Conservation (phyloP, 2,113 vertebrate genomes). For the Noctilio leporinus region DNA sequence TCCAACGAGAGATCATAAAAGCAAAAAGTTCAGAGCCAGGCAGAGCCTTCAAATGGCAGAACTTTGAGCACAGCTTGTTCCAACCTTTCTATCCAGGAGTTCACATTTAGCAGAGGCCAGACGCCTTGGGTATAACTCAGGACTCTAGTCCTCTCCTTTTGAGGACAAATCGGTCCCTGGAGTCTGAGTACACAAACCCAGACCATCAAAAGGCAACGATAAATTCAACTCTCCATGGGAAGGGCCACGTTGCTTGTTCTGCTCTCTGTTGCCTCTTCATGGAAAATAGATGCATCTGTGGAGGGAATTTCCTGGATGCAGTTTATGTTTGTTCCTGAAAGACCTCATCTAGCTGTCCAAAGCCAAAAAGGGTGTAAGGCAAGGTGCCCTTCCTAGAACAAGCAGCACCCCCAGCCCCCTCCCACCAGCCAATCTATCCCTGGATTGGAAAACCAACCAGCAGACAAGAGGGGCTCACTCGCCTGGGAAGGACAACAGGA, state of each 20-base stretch:
- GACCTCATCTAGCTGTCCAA: neutral
- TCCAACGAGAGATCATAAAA: neutral
- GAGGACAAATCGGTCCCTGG: neutral
- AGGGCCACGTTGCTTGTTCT: neutral
- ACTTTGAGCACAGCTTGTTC: neutral
- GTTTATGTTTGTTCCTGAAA: neutral
- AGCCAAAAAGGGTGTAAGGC: neutral
- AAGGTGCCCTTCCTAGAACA: neutral
- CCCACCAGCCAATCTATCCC: neutral
- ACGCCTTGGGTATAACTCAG: neutral
- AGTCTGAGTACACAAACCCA: neutral
- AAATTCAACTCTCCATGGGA: neutral
- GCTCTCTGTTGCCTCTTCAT: neutral
- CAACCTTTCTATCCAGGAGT: neutral
- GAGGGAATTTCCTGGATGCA: neutral
- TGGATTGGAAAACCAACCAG: neutral
- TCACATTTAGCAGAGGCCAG: fast-evolving
- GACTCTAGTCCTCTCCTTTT: neutral
- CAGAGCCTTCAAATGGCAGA: neutral
- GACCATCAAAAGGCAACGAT: neutral
- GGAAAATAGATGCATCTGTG: neutral
- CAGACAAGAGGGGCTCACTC: fast-evolving
- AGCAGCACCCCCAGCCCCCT: neutral
- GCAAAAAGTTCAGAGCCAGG: neutral
- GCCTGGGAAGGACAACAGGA: neutral